Evolutionary conservation across 1,140 invertebrate species (phyloP).

Genomic region (Nylanderia fulva): DNA sequence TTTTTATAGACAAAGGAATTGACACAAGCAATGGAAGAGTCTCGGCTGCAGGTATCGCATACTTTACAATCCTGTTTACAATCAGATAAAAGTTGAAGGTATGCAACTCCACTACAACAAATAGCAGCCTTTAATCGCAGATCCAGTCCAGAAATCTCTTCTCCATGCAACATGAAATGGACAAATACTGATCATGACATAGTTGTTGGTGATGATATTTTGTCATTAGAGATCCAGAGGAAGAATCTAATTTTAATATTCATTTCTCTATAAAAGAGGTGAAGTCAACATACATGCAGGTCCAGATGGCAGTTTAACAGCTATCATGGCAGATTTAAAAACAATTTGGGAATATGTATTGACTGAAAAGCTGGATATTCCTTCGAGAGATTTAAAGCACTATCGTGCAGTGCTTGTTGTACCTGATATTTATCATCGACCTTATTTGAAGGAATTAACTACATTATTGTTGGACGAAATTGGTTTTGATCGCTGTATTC

Average conservation of each 20-base stretch:
- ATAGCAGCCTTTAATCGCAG: constrained; percentile 94
- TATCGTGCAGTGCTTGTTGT: constrained; percentile 96
- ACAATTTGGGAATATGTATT: constrained; percentile 95
- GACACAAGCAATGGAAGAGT: constrained; percentile 93
- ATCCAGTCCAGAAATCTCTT: constrained; percentile 89
- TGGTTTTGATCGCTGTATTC: constrained; percentile 96
- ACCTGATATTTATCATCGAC: constrained; percentile 96
- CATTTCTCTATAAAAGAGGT: constrained; percentile 95
- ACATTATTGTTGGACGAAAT: constrained; percentile 93
- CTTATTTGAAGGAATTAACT: constrained; percentile 94
- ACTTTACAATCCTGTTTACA: constrained; percentile 94
- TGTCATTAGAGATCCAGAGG: constrained; percentile 91
- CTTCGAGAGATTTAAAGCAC: constrained; percentile 91
- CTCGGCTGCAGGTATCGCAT: constrained; percentile 92
- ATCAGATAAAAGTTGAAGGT: constrained; percentile 92
- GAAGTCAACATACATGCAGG: constrained; percentile 94
- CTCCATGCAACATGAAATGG: constrained; percentile 87
- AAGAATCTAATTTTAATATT: constrained; percentile 90
- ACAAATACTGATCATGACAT: constrained; percentile 88
- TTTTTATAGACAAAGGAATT: constrained; percentile 87
- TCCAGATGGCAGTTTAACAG: constrained; percentile 93
- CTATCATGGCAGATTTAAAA: constrained; percentile 94
- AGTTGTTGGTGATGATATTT: constrained; percentile 90
- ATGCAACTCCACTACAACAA: constrained; percentile 94
- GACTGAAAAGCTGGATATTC: constrained; percentile 91